A percentile compares a stretch with the other conserved stretches of the same genome.
phyloP scores from a whole-genome alignment of 2,113 vertebrate species.

The Jacana jacana region DNA sequence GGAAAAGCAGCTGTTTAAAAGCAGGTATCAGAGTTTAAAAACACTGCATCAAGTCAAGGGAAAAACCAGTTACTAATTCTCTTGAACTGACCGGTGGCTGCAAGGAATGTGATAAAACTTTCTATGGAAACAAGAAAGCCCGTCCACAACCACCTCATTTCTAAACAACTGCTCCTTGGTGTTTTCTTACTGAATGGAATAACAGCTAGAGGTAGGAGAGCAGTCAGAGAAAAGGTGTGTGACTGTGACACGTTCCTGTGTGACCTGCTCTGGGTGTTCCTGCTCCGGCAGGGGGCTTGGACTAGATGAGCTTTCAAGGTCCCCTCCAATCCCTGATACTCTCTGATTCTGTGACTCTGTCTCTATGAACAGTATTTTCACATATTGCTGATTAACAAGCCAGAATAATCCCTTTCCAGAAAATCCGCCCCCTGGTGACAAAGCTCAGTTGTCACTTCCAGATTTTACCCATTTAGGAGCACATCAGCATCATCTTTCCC shows the following conservation, averaged over 20 bases:
- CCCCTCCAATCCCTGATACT: too few relatives aligned
- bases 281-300: too few relatives aligned
- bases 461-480: not conserved
- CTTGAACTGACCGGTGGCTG: not conserved
- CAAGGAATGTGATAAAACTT: not conserved
- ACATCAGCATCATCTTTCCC: not conserved
- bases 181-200: not conserved
- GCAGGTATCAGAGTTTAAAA: not conserved
- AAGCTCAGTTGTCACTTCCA: not conserved
- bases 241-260: too few relatives aligned
- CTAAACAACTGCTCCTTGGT: not conserved
- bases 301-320: too few relatives aligned
- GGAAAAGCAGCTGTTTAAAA: not conserved
- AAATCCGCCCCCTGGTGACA: not conserved
- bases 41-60: not conserved
- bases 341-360: too few relatives aligned
- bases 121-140: not conserved
- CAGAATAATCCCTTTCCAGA: not conserved
- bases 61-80: not conserved
- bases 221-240: not conserved
- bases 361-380: not conserved
- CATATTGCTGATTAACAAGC: not conserved
- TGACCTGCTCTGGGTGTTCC: too few relatives aligned
- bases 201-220: not conserved
- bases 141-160: not conserved